phyloP scores from a whole-genome alignment of 2,797 vertebrate genomes.

The Spinus olivaceus region DNA sequence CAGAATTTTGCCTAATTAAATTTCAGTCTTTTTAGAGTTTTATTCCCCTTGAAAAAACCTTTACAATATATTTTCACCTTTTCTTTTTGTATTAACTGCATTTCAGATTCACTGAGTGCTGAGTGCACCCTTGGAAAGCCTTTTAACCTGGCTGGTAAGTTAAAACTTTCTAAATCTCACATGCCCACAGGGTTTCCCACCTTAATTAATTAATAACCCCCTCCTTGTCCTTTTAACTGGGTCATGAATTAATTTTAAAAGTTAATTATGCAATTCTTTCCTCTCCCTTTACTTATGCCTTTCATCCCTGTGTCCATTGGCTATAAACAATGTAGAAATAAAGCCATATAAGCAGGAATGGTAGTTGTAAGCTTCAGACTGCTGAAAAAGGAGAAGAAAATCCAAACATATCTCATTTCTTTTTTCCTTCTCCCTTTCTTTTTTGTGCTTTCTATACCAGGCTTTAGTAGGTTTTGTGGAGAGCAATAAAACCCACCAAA shows the following conservation, averaged over 20 bases:
- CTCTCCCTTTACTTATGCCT: constrained; percentile 55
- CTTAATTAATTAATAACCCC: constrained; percentile 75
- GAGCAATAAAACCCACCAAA: background rate
- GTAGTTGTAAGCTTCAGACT: background rate
- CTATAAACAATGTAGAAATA: constrained; percentile 63
- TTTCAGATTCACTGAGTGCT: constrained; percentile 38
- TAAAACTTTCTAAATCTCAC: constrained; percentile 68
- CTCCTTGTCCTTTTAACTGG: constrained; percentile 73
- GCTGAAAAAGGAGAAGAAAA: background rate
- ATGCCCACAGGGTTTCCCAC: constrained; percentile 70
- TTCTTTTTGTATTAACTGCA: constrained; percentile 48
- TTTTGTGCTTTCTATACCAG: background rate
- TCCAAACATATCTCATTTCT: background rate
- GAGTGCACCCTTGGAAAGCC: constrained; percentile 53
- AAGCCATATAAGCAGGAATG: background rate
- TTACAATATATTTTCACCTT: constrained; percentile 48
- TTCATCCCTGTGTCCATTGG: constrained; percentile 57
- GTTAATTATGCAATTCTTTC: constrained; percentile 71
- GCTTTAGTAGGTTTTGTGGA: background rate
- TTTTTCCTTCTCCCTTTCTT: background rate
- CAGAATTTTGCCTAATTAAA: constrained; percentile 49
- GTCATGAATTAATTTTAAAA: constrained; percentile 75
- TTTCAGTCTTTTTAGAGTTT: constrained; percentile 35
- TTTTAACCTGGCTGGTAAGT: constrained; percentile 71
- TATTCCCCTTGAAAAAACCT: constrained; percentile 58